Base-by-base conservation (phyloP, 2,888 invertebrate species). In the Suillia variegata region DNA sequence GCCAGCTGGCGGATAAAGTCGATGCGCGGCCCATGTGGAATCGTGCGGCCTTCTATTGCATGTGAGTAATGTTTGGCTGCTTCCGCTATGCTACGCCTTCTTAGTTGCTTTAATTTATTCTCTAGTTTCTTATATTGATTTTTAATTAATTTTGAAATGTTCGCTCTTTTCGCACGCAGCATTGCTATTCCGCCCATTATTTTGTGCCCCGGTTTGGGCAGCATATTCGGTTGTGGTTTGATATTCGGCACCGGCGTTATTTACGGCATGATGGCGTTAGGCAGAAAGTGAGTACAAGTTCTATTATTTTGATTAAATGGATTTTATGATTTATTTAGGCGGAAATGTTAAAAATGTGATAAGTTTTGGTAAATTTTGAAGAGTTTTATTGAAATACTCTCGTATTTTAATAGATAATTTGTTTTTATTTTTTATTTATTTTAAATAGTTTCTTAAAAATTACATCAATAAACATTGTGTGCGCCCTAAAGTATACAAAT, bases 251-350 rank as follows among this genome's bases (percentile, higher is more conserved):
- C 95, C 57, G 97, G 96, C 59, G 87, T 93, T 64, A 84, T 96
- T 60, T 97, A 97, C 82, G 96, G 95, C 71, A 89, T 96, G 88
- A 94, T 97, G 93, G 90, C 95, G 55, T 86, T 97, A 64, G 97
- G 97, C 67, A 94, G 90, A 84, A 97, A 97, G 96, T 96, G 84
- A 90, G 94, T 90, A 75, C 22, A 61, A 31, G 38, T 60, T 6
- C n/a, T 45, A 49, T 49, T 33, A 31, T 21, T 5, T 45, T 49
- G 17, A 48, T 33, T 33, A 10, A 8, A 10, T 33, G 8, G 33
- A 33, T 33, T 33, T 13, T 13, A 13, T 33, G 48, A n/a, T n/a
- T n/a, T n/a, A n/a, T n/a, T n/a, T n/a, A n/a, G n/a, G n/a, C n/a
- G n/a, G n/a, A n/a, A n/a, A n/a, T n/a, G n/a, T n/a, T n/a, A n/a